Evolutionary conservation across 2,797 vertebrate genomes (phyloP).

Genomic region (Kryptolebias ocellatus): DNA sequence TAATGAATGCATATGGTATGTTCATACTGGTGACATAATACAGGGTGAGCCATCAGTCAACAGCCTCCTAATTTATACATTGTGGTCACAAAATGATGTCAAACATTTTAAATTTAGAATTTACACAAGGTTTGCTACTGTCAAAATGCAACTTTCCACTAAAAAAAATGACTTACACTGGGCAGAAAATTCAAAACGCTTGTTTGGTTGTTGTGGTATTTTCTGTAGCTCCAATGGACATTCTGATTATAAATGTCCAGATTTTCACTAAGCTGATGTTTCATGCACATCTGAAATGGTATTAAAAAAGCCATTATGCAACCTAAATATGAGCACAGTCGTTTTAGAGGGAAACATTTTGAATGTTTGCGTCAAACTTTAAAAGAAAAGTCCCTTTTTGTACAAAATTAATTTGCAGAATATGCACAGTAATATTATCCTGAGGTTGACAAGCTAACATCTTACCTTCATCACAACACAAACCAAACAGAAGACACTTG

Average conservation of each 20-base stretch:
- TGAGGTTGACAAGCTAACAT: too few relatives aligned
- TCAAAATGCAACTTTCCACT: neutral
- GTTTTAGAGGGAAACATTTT: too few relatives aligned
- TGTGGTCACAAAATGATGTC: neutral
- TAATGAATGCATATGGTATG: conserved; percentile 35
- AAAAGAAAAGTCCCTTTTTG: too few relatives aligned
- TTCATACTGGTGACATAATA: conserved; percentile 31
- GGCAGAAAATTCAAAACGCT: conserved; percentile 23
- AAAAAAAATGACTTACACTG: conserved; percentile 17
- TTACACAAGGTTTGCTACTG: neutral
- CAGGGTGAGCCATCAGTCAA: conserved; percentile 32
- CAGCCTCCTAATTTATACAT: conserved; percentile 10
- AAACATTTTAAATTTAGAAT: conserved; percentile 8
- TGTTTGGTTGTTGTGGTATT: conserved; percentile 27
- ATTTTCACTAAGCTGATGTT: neutral
- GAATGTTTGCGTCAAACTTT: too few relatives aligned
- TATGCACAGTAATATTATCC: too few relatives aligned
- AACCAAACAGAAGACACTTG: too few relatives aligned
- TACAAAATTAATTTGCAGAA: too few relatives aligned
- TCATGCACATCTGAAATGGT: neutral
- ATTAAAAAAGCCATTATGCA: neutral
- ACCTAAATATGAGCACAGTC: too few relatives aligned
- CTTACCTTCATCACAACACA: too few relatives aligned
- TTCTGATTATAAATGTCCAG: neutral
- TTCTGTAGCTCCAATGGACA: neutral